phyloP scores from a whole-genome alignment of 2,797 vertebrate species.

The Tympanoctomys barrerae region DNA sequence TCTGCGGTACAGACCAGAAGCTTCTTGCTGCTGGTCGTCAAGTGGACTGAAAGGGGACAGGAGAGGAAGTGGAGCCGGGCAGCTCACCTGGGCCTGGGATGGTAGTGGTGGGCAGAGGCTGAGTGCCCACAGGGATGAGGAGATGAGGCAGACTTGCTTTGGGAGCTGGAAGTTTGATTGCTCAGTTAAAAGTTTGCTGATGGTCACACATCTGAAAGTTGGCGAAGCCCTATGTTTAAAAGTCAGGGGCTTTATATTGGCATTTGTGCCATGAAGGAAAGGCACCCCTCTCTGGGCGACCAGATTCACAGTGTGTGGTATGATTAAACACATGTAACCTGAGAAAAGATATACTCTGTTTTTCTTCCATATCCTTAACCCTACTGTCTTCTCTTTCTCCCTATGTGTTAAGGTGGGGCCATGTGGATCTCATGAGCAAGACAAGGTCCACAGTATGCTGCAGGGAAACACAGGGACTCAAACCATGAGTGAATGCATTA shows the following conservation, averaged over 20 bases:
- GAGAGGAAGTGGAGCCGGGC: too few relatives aligned
- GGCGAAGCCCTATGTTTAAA: background rate
- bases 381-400: background rate
- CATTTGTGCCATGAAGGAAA: background rate
- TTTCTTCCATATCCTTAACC: background rate
- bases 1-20: background rate
- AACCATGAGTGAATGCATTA: accelerated
- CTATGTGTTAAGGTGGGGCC: background rate
- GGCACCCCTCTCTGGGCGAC: background rate
- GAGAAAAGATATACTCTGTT: background rate
- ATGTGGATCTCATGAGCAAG: background rate
- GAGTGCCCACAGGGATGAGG: accelerated
- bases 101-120: background rate
- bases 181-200: background rate
- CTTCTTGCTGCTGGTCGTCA: background rate
- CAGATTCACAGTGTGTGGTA: background rate
- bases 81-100: accelerated
- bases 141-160: accelerated
- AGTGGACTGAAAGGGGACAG: background rate
- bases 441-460: background rate
- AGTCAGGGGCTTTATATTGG: background rate
- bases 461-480: accelerated
- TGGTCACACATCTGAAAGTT: background rate
- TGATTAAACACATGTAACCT: background rate
- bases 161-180: background rate